Conservation (phyloP, 2,888 invertebrate species). For the Pasiphila rectangulata region DNA sequence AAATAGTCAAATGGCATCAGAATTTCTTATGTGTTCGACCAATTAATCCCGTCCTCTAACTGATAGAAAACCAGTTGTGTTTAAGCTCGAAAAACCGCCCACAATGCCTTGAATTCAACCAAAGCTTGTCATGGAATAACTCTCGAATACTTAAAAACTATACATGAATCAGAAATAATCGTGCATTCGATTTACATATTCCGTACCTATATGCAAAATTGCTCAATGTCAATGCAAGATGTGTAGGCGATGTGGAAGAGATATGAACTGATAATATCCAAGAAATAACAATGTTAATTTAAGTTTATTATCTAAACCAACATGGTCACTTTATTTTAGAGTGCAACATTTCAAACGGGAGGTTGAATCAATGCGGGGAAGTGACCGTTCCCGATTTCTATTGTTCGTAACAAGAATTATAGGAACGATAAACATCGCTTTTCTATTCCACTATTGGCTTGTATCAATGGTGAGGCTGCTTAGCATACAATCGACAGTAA, state of each 20-base stretch:
- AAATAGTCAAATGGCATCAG: neutral
- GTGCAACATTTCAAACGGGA: constrained; percentile 5
- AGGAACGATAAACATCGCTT: constrained; percentile 23
- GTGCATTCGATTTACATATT: constrained; percentile 22
- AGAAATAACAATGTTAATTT: constrained; percentile 15
- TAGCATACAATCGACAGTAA: constrained; percentile 76
- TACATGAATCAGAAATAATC: constrained; percentile 25
- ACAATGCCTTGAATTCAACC: constrained; percentile 29
- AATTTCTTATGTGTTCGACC: constrained; percentile 27
- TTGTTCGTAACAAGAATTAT: constrained; percentile 21
- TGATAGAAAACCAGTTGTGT: constrained; percentile 34
- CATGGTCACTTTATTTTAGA: neutral
- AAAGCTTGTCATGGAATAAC: constrained; percentile 29
- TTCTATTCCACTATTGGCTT: constrained; percentile 27
- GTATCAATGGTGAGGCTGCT: constrained; percentile 45
- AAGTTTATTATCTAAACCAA: neutral
- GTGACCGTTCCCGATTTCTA: constrained; percentile 16
- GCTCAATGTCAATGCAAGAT: constrained; percentile 23
- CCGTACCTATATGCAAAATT: constrained; percentile 23
- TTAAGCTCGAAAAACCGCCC: constrained; percentile 33
- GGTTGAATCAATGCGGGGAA: constrained; percentile 5
- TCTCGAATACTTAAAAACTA: constrained; percentile 21
- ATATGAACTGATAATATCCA: constrained; percentile 13
- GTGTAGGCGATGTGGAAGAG: constrained; percentile 20
- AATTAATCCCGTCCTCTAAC: constrained; percentile 35